These are phyloP conservation scores for Bambusicola thoracicus DNA, from an alignment of 2,113 vertebrate genomes.

Conservation along the genomic window DNA sequence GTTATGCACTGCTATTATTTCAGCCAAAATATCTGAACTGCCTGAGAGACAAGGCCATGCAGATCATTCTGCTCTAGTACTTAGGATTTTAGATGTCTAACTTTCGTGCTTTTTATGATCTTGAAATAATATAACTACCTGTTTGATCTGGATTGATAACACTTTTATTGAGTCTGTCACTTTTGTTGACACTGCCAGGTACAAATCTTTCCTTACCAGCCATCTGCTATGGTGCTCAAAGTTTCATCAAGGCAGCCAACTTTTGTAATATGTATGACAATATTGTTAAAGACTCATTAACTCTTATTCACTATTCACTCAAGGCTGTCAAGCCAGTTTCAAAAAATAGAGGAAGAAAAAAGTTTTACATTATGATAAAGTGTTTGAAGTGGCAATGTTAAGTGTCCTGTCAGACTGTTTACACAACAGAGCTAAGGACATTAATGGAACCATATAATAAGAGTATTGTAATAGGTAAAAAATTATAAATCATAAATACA, in stretches of 20 bases:
- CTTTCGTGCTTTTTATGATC: fast-evolving
- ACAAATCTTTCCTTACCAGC: not conserved
- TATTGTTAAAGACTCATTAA: not conserved
- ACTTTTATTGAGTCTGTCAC: not conserved
- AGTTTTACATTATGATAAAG: not conserved
- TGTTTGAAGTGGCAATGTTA: not conserved
- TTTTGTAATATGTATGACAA: not conserved
- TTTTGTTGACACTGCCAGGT: not conserved
- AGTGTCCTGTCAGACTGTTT: not conserved
- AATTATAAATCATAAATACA: not conserved
- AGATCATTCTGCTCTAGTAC: not conserved
- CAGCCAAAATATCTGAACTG: not conserved
- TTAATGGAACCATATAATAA: not conserved
- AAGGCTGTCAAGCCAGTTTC: not conserved
- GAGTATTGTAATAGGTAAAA: not conserved
- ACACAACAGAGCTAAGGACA: not conserved
- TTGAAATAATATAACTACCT: not conserved
- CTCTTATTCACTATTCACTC: not conserved
- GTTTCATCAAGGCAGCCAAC: not conserved
- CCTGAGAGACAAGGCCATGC: not conserved
- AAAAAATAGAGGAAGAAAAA: not conserved
- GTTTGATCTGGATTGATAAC: not conserved
- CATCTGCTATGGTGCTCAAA: not conserved
- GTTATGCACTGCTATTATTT: not conserved
- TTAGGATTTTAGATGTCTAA: not conserved